Evolutionary conservation across 2,888 invertebrate genomes (phyloP), one percentile per base, ranked within the genome.

Genomic region (Chrysodeixis includens): DNA sequence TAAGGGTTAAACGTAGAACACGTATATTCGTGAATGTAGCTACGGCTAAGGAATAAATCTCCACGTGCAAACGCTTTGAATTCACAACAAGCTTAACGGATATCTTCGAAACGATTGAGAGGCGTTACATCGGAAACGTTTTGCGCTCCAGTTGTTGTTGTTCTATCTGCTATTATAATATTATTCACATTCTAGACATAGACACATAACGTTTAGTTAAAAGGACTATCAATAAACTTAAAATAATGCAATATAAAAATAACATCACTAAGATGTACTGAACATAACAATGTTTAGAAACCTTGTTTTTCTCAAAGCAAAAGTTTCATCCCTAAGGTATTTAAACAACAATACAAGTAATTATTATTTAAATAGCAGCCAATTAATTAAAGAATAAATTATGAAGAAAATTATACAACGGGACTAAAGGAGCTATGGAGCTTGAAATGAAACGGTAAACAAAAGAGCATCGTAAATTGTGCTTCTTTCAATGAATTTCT

Each of bases 11-110:
- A 40, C 40, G n/a, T n/a, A 40, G 6, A 6, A 40, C 40, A 40
- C n/a, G n/a, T 40, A 35, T 35, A 14, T 14, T 14, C 14, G 35
- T 14, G 9, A 35, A 35, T 35, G 14, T 35, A 35, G 12, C 35
- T 35, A 35, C 35, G 35, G 14, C 40, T 1, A 6, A 40, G n/a
- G 40, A 40, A 40, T 40, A 40, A n/a, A 40, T 40, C 40, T 40
- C 35, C 40, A 40, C 40, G 40, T 40, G 40, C 40, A 14, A 40
- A 40, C 40, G 40, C 14, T 40, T n/a, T 40, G n/a, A 40, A 40
- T 40, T n/a, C 40, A 40, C 40, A 40, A 40, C n/a, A n/a, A 40
- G 40, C 40, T 40, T 40, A n/a, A n/a, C 40, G 40, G 40, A 40
- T 40, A n/a, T n/a, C n/a, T 40, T 40, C 40, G n/a, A 40, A 40